These are phyloP conservation scores for Callithrix jacchus DNA, from an alignment of 2,113 vertebrate genomes.

Conservation along the genomic window DNA sequence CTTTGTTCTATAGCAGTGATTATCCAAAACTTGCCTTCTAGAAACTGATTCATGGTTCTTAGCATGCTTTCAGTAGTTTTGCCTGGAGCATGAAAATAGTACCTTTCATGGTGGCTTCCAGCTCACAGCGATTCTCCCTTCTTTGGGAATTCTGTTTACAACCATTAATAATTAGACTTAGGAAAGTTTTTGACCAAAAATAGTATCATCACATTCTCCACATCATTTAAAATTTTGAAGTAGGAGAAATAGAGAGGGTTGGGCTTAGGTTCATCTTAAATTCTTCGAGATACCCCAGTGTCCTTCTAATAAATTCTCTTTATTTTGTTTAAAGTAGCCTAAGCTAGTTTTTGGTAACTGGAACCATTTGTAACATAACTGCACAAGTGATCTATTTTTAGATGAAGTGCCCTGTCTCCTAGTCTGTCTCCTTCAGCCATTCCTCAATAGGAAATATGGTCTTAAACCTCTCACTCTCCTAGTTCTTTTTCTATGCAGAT, in stretches of 20 bases:
- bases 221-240: conserved; percentile 39
- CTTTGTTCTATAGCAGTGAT: neutral
- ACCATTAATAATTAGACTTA: neutral
- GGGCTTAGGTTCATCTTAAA: neutral
- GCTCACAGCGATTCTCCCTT: neutral
- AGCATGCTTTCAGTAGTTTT: neutral
- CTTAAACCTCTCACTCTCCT: neutral
- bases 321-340: conserved; percentile 9
- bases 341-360: neutral
- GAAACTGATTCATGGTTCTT: neutral
- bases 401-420: neutral
- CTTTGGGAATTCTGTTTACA: neutral
- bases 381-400: neutral
- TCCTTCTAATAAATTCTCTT: neutral
- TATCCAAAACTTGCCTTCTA: neutral
- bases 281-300: neutral
- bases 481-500: neutral
- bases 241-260: neutral
- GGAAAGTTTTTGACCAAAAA: neutral
- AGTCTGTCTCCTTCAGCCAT: neutral
- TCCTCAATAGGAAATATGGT: neutral
- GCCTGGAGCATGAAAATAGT: neutral
- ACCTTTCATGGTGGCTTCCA: neutral
- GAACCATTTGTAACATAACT: neutral
- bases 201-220: neutral